These are phyloP conservation scores for Cyprinodon diabolis DNA, from an alignment of 2,797 vertebrate species.

Conservation along the genomic window DNA sequence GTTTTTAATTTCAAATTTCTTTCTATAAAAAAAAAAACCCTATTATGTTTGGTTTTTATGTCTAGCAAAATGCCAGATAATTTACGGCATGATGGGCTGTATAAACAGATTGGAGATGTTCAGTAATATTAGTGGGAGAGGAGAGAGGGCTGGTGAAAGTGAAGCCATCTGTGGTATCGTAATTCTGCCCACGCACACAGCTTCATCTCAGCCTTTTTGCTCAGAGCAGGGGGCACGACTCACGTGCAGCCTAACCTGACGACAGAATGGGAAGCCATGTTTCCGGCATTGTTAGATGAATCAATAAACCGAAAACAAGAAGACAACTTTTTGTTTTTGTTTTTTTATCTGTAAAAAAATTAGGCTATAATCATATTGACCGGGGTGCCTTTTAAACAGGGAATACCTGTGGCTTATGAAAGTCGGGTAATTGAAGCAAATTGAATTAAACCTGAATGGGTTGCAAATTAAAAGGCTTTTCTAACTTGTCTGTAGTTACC, in stretches of 20 bases:
- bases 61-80: background rate
- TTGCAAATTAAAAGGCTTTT: background rate
- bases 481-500: too few species aligned
- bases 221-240: conserved; percentile 22
- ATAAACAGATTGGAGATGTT: conserved; percentile 46
- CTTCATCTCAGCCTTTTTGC: conserved; percentile 34
- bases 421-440: conserved; percentile 5
- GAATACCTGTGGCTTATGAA: conserved; percentile 2
- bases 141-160: conserved; percentile 55
- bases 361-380: conserved; percentile 13
- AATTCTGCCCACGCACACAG: conserved; percentile 62
- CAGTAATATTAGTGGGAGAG: conserved; percentile 57
- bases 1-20: background rate
- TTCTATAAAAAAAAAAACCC: background rate
- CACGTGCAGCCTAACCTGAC: conserved; percentile 27
- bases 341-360: conserved; percentile 19
- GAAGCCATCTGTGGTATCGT: conserved; percentile 66
- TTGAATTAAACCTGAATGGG: background rate
- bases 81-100: conserved; percentile 22
- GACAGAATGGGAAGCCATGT: background rate
- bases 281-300: conserved; percentile 12
- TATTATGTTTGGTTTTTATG: conserved; percentile 5
- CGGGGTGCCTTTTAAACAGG: background rate
- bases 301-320: conserved; percentile 21
- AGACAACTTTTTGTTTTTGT: conserved; percentile 6